Conservation (phyloP, 2,888 invertebrate genomes). For the Zygothrica quintamaculata region DNA sequence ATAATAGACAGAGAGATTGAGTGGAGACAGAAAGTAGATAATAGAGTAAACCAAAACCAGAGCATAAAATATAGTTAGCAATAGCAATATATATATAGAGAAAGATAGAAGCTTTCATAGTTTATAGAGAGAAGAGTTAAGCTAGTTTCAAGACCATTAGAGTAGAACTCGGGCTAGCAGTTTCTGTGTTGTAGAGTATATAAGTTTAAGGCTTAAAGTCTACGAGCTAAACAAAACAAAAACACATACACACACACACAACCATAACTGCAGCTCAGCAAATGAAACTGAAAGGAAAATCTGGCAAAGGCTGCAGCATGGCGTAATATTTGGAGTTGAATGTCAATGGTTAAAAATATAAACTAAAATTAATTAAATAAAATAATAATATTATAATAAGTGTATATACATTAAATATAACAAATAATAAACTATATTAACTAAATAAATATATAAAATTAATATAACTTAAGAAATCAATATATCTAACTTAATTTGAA, state of each 20-base stretch:
- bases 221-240: background rate
- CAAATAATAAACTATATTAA: conserved; percentile 6
- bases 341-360: conserved; percentile 23
- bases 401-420: conserved; percentile 32
- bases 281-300: conserved; percentile 11
- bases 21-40: conserved; percentile 3
- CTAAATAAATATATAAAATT: conserved; percentile 1
- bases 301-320: too few species aligned
- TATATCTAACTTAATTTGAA: too few species aligned
- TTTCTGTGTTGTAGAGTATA: background rate
- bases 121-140: conserved; percentile 23
- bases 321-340: too few species aligned
- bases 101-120: conserved; percentile 4
- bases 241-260: too few species aligned
- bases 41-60: conserved; percentile 1
- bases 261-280: background rate
- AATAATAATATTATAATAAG: background rate
- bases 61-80: conserved; percentile 20
- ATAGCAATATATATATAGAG: conserved; percentile 11
- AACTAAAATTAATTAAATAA: background rate
- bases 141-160: conserved; percentile 55
- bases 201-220: background rate
- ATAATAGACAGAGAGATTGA: conserved; percentile 7
- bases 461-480: background rate
- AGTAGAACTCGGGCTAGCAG: conserved; percentile 43